Evolutionary conservation across 2,888 invertebrate species (phyloP).

Genomic region (Nasonia oneida): DNA sequence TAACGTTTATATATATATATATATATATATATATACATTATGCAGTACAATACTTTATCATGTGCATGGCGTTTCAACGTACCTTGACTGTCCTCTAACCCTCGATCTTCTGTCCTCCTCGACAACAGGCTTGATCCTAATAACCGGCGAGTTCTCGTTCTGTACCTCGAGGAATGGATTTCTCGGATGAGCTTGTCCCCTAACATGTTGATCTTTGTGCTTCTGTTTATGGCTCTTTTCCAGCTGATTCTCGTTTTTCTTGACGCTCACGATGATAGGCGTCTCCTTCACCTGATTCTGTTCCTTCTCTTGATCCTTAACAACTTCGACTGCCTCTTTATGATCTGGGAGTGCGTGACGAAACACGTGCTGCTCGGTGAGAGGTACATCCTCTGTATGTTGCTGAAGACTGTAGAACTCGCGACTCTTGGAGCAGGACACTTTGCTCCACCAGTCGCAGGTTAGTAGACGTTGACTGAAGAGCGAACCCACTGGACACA

Average conservation of each 20-base stretch:
- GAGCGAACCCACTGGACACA: conserved; percentile 85
- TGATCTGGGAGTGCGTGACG: conserved; percentile 79
- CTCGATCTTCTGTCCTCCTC: not conserved
- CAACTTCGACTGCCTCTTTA: conserved; percentile 81
- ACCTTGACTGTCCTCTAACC: conserved; percentile 30
- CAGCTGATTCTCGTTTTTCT: conserved; percentile 37
- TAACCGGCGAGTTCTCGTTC: not conserved
- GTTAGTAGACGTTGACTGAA: conserved; percentile 85
- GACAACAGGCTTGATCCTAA: conserved; percentile 22
- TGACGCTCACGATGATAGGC: not conserved
- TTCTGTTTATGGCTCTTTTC: not conserved
- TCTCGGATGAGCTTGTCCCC: not conserved
- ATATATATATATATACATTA: no score
- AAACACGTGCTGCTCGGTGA: conserved; percentile 80
- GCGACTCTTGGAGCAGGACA: conserved; percentile 81
- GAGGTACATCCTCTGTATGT: conserved; percentile 7
- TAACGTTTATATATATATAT: no score
- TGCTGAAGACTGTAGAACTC: conserved; percentile 73
- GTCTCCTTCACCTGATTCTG: not conserved
- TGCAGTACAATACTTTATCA: not conserved
- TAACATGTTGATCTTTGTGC: not conserved
- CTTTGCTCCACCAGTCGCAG: conserved; percentile 87
- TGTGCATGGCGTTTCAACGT: not conserved
- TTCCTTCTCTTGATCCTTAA: conserved; percentile 67
- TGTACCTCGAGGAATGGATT: not conserved